phyloP scores from a whole-genome alignment of 2,888 invertebrate species.

The Caenorhabditis auriculariae region DNA sequence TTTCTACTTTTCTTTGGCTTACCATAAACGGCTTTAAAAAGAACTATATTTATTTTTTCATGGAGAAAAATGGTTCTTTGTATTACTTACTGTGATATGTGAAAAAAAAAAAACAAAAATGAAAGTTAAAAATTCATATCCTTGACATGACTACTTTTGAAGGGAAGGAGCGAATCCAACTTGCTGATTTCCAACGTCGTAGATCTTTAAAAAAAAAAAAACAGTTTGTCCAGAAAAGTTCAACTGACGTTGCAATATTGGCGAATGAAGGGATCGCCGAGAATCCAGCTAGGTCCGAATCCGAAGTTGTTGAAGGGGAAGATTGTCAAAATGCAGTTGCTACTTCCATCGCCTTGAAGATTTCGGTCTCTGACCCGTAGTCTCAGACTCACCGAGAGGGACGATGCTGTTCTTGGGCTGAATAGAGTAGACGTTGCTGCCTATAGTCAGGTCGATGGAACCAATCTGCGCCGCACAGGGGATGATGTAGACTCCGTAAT shows the following conservation, averaged over 20 bases:
- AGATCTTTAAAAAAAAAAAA: slow-evolving; percentile 21
- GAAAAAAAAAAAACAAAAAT: too few species aligned
- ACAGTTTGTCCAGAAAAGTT: not conserved
- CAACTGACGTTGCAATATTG: slow-evolving; percentile 39
- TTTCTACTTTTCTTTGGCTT: too few species aligned
- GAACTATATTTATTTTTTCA: not conserved
- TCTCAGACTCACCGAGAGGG: slow-evolving; percentile 11
- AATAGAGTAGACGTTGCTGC: slow-evolving; percentile 30
- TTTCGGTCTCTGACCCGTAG: not conserved
- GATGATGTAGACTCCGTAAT: slow-evolving; percentile 34
- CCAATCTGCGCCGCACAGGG: slow-evolving; percentile 31
- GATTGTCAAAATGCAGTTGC: slow-evolving; percentile 34
- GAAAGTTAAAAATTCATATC: too few species aligned
- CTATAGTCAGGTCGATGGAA: slow-evolving; percentile 40
- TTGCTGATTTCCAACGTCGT: slow-evolving; percentile 39
- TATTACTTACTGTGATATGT: not conserved
- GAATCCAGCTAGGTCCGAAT: slow-evolving; percentile 39
- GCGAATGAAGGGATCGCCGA: slow-evolving; percentile 47
- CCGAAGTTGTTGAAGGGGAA: slow-evolving; percentile 44
- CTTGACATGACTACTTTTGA: slow-evolving; percentile 31
- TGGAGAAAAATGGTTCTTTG: not conserved
- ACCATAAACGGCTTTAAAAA: too few species aligned
- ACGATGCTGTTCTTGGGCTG: slow-evolving; percentile 28
- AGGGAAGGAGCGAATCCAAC: slow-evolving; percentile 45
- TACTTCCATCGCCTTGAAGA: slow-evolving; percentile 22